Percentiles rank a stretch among this genome's conserved stretches.
Conservation (phyloP, 1,140 invertebrate species). For the Physella acuta region DNA sequence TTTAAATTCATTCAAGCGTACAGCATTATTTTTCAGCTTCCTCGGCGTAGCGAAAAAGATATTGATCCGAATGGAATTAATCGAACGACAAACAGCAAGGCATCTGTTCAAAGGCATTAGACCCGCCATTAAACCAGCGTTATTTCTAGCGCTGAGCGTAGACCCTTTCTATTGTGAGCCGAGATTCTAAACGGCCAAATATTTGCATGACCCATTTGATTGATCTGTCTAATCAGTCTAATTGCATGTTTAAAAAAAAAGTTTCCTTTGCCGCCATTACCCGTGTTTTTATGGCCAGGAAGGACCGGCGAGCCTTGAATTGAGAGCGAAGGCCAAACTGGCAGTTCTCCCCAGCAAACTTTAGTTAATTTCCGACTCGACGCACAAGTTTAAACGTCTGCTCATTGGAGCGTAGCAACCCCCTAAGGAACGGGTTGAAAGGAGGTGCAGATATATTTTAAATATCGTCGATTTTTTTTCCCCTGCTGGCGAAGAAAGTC, state of each 20-base stretch:
- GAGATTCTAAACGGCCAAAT: conserved; percentile 23
- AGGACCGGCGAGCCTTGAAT: conserved; percentile 9
- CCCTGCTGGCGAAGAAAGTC: conserved; percentile 13
- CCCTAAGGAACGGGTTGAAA: conserved; percentile 2
- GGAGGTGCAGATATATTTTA: conserved; percentile 16
- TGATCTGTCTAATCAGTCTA: conserved; percentile 25
- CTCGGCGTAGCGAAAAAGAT: too few species aligned
- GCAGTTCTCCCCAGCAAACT: conserved; percentile 12
- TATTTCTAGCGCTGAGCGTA: background rate
- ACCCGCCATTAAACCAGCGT: conserved; percentile 2
- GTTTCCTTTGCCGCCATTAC: background rate
- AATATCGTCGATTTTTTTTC: conserved; percentile 9
- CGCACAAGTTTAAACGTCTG: conserved; percentile 17
- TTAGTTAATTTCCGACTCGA: conserved; percentile 15
- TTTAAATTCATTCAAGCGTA: too few species aligned
- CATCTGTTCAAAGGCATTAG: conserved; percentile 1
- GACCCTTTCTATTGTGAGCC: conserved; percentile 2
- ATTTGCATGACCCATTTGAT: conserved; percentile 23
- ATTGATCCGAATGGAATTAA: too few species aligned
- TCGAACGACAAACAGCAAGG: conserved; percentile 3
- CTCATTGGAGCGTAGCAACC: background rate
- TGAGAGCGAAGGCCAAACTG: conserved; percentile 3
- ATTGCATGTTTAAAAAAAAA: conserved; percentile 20
- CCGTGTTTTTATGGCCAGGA: conserved; percentile 15
- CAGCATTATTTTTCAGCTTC: too few species aligned